Conservation (phyloP, 2,888 invertebrate genomes). For the Dendrolimus pini region DNA sequence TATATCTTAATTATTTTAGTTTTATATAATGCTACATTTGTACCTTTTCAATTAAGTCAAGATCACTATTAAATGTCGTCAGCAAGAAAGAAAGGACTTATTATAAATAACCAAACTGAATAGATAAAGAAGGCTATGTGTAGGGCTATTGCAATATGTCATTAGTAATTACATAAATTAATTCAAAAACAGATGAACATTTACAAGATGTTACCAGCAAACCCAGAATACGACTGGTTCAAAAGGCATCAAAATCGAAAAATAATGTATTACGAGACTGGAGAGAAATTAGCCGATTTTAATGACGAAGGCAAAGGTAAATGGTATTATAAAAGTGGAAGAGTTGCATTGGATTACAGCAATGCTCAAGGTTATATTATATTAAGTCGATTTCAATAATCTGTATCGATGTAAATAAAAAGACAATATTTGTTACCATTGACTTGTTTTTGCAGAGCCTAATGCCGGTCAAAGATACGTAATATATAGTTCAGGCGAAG, state of each 20-base stretch:
- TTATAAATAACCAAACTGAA: too few relatives aligned
- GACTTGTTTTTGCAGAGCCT: constrained; percentile 18
- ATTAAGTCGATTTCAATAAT: not conserved
- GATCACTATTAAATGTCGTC: too few relatives aligned
- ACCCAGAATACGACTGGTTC: constrained; percentile 38
- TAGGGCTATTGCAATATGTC: too few relatives aligned
- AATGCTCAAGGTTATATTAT: constrained; percentile 27
- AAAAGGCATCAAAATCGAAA: constrained; percentile 20
- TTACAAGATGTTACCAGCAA: constrained; percentile 41
- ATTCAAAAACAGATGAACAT: constrained; percentile 33
- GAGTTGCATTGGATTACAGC: constrained; percentile 38
- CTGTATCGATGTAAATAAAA: too few relatives aligned
- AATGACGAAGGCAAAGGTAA: constrained; percentile 27
- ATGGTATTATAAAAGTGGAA: constrained; percentile 46
- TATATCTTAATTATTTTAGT: not conserved
- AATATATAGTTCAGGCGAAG: constrained; percentile 32
- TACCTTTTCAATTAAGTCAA: not conserved
- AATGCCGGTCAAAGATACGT: constrained; percentile 25
- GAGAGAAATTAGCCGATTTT: constrained; percentile 36
- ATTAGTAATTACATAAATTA: too few relatives aligned
- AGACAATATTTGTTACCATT: not conserved
- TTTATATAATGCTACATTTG: not conserved
- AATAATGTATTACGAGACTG: constrained; percentile 28
- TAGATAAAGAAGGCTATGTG: too few relatives aligned
- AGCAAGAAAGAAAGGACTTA: too few relatives aligned